A percentile compares a stretch with the other conserved stretches of the same genome.
phyloP scores from a whole-genome alignment of 2,113 vertebrate genomes.

The Tragelaphus scriptus region DNA sequence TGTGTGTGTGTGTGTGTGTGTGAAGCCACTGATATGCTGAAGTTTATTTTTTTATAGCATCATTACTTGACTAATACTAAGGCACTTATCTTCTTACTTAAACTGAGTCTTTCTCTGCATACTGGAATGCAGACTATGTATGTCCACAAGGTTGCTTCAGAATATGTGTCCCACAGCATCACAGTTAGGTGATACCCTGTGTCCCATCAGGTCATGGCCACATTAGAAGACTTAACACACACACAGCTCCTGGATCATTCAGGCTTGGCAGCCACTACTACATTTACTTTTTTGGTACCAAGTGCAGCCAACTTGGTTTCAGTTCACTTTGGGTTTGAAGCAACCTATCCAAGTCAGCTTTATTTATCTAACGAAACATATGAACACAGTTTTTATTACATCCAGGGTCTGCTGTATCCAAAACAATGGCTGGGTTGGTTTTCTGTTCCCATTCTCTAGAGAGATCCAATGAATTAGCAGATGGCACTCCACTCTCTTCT shows the following conservation, averaged over 20 bases:
- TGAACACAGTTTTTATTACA: conserved; percentile 39
- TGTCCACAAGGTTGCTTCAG: not conserved
- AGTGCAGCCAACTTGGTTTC: conserved; percentile 54
- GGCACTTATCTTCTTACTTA: not conserved
- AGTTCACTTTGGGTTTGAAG: conserved; percentile 62
- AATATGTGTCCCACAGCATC: not conserved
- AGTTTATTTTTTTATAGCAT: not conserved
- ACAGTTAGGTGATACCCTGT: not conserved
- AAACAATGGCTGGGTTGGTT: conserved; percentile 47
- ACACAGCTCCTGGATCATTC: not conserved
- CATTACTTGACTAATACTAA: not conserved
- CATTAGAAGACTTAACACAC: not conserved
- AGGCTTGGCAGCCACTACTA: not conserved
- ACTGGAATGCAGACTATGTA: not conserved
- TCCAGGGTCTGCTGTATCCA: conserved; percentile 41
- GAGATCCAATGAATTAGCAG: conserved; percentile 42
- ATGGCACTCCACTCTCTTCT: conserved; percentile 33
- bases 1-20: not conserved
- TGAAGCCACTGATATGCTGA: not conserved
- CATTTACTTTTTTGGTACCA: not conserved
- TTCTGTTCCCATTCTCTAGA: conserved; percentile 33
- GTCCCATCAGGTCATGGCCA: accelerated
- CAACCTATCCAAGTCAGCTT: conserved; percentile 61
- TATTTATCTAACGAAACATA: conserved; percentile 69
- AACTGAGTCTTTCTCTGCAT: not conserved